Base-by-base conservation (phyloP, 2,797 vertebrate genomes). In the Steatocranus sp. region DNA sequence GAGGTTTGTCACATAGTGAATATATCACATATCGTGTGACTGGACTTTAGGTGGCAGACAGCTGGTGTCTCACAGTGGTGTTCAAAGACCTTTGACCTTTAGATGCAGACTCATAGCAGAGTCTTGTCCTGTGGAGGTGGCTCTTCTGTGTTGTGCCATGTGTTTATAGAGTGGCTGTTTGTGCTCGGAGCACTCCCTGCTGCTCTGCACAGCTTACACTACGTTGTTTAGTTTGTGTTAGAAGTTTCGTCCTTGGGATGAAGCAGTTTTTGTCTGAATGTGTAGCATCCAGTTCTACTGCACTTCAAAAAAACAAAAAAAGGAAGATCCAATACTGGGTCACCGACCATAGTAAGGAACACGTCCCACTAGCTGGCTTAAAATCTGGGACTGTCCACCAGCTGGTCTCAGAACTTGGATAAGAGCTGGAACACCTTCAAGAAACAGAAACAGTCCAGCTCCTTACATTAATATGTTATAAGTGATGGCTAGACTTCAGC, bases 241-340 rank as follows among this genome's bases (percentile, higher is more conserved):
- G 56, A 4, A 34, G 4, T 18, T 58, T 3, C n/a, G 27, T 56
- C 2, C 9, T 11, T 32, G 27, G 0, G 54, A 58, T 18, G 27
- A 58, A 58, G 15, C 54, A 3, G 54, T 32, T 18, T 56, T 0
- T 18, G 54, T 56, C 54, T 30, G 15, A 56, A 27, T 15, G 23
- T 54, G 12, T 15, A 30, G 54, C 56, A 58, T 34, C 56, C 54
- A 58, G 15, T 4, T 58, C 54, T 11, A 32, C 27, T 32, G 54
- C 54, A 18, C 27, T 58, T 58, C 15, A 58, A 32, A 3, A 49
- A 20, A 11, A n/a, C 5, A 6, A 49, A 49, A 48, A 56, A 18
- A 56, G 27, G 25, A 56, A 4, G 27, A 11, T 3, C 54, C 2
- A 0, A 11, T n/a, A n/a, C 30, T n/a, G 56, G 56, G 30, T 34